These are phyloP conservation scores for Salvator merianae DNA, from an alignment of 2,113 vertebrate species.

Conservation along the genomic window DNA sequence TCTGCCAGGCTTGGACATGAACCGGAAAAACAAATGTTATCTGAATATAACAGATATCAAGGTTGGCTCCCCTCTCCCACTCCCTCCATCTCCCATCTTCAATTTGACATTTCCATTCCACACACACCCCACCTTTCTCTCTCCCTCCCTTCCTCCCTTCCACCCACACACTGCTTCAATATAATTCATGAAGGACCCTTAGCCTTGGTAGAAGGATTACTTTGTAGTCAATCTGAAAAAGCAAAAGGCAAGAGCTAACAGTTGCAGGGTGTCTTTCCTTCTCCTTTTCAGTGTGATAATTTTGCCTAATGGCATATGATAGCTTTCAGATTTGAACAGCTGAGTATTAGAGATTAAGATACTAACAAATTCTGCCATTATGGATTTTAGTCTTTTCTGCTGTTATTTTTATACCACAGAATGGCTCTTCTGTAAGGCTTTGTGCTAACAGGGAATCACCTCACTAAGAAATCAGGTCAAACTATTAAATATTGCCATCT, in stretches of 20 bases:
- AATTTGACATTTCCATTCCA: too few relatives aligned
- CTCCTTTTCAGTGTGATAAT: not conserved
- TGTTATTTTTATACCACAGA: constrained; percentile 35
- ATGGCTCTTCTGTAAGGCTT: constrained; percentile 40
- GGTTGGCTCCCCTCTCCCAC: too few relatives aligned
- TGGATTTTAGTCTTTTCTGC: constrained; percentile 8
- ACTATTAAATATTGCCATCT: constrained; percentile 72
- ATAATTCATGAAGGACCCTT: not conserved
- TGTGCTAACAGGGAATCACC: constrained; percentile 54
- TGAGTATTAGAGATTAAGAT: constrained; percentile 32
- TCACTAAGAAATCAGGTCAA: constrained; percentile 68
- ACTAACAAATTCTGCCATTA: constrained; percentile 32
- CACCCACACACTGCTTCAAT: not conserved
- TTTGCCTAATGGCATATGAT: constrained; percentile 11
- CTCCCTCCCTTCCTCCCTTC: not conserved
- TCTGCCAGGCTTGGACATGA: not conserved
- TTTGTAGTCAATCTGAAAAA: not conserved
- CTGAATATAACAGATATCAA: too few relatives aligned
- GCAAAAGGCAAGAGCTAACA: not conserved
- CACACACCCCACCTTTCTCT: not conserved
- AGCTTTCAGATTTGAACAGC: constrained; percentile 11
- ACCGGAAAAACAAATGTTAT: not conserved
- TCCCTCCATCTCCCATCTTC: not conserved
- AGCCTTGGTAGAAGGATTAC: constrained; percentile 4
- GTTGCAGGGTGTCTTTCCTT: not conserved